Percentiles rank a stretch among this genome's conserved stretches.
Conservation (phyloP, 2,797 vertebrate species). For the Rhinella marina region DNA sequence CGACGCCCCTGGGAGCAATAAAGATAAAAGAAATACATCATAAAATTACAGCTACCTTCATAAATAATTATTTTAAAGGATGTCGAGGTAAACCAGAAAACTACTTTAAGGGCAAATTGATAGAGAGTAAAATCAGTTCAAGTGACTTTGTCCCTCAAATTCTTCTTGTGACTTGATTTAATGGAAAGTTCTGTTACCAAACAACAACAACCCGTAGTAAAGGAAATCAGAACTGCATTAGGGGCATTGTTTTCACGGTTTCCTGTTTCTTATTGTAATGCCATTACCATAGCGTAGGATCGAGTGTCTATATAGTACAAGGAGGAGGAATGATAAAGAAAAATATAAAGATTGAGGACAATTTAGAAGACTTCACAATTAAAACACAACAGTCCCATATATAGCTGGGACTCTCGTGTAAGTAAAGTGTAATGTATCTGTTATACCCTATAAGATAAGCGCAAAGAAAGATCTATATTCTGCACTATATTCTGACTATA, state of each 20-base stretch:
- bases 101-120: too few species aligned
- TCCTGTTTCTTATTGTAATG: background rate
- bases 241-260: background rate
- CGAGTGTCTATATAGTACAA: background rate
- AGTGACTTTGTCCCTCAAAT: background rate
- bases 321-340: background rate
- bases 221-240: background rate
- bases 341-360: background rate
- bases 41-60: too few species aligned
- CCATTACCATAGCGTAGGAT: background rate
- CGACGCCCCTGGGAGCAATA: too few species aligned
- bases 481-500: background rate
- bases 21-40: too few species aligned
- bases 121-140: too few species aligned
- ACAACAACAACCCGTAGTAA: background rate
- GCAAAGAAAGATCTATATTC: background rate
- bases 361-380: background rate
- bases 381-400: background rate
- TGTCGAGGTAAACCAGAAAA: too few species aligned
- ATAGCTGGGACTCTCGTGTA: background rate
- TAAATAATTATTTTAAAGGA: too few species aligned
- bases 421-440: background rate
- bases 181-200: background rate
- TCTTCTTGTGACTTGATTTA: background rate
- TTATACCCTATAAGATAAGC: background rate